phyloP scores from a whole-genome alignment of 2,113 vertebrate genomes.

The Notiomystis cincta region DNA sequence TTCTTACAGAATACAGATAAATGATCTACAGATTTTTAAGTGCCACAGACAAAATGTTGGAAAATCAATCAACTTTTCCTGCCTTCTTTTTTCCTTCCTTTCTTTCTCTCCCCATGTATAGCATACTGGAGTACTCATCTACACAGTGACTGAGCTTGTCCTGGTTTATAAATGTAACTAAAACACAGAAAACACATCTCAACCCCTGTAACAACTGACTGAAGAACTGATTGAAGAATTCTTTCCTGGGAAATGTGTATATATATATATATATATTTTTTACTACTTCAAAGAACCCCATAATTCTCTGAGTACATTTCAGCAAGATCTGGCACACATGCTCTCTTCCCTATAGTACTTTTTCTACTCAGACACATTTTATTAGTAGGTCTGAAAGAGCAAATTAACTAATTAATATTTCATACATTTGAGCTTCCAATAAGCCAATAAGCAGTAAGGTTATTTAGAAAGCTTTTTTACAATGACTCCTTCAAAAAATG shows the following conservation, averaged over 20 bases:
- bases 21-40: not conserved
- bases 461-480: not conserved
- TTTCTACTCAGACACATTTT: not conserved
- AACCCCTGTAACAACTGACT: not conserved
- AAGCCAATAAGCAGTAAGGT: not conserved
- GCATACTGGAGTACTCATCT: not conserved
- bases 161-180: not conserved
- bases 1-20: not conserved
- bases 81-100: not conserved
- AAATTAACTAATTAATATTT: not conserved
- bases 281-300: not conserved
- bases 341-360: not conserved
- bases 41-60: not conserved
- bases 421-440: not conserved
- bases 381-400: not conserved
- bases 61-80: not conserved
- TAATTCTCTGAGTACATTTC: not conserved
- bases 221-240: not conserved
- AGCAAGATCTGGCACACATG: not conserved
- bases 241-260: not conserved
- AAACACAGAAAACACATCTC: not conserved
- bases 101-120: not conserved
- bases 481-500: not conserved
- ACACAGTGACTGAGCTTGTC: not conserved
- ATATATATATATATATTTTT: not conserved